Evolutionary conservation across 2,113 vertebrate species (phyloP), one percentile per base, ranked within the genome.

Genomic region (Coptodon bakossiorum): DNA sequence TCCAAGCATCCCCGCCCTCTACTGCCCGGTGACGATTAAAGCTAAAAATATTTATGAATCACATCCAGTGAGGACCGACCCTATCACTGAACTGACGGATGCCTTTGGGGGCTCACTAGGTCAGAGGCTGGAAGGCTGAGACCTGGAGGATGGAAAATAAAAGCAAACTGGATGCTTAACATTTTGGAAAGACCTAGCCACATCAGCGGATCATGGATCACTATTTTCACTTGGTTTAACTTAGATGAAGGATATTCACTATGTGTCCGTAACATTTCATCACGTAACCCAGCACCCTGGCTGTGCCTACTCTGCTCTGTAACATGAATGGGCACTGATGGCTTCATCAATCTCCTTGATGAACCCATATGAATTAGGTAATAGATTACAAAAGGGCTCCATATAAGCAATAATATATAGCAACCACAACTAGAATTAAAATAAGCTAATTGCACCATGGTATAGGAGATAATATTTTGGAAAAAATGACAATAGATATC

Each of bases 1-100:
- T 93, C 90, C 90, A 53, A 88, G 22, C 36, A 50, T 83, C 54
- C 84, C 50, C 11, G 27, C 24, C 50, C 85, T 50, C 50, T 36
- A 90, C 82, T 81, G 81, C 86, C 56, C 80, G 56, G 73, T 94
- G 94, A 95, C 88, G 84, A 89, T 56, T 68, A 86, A 43, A 66
- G 85, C 93, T 96, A 95, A 95, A 96, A 93, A 94, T 95, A 95
- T 90, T 90, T 22, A 92, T 94, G 91, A 94, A 91, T 91, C 93
- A 89, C 78, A 90, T 88, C 81, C 89, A 95, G 84, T 7, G 16
- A 88, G 86, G 91, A 90, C 88, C 84, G 76, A 84, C 82, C 88
- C 85, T 61, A 48, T 80, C 68, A 45, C 22, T 88, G 52, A 84
- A 80, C 59, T 87, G 34, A 57, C 36, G 82, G 71, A 78, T 85